phyloP scores from a whole-genome alignment of 2,113 vertebrate species.

The Microcebus ravelobensis region DNA sequence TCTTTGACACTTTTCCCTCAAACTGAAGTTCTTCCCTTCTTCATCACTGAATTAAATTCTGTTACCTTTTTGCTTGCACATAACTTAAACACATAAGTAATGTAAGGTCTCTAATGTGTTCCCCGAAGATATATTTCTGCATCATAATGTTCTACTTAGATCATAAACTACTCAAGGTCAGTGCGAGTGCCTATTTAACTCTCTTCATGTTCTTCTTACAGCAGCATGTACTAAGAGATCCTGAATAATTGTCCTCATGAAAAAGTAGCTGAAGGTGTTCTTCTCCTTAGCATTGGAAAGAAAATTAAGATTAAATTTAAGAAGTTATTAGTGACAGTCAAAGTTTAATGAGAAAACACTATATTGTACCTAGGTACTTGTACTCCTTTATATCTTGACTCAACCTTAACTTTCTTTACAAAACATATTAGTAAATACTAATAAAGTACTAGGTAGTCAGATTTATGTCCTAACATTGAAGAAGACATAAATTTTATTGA shows the following conservation, averaged over 20 bases:
- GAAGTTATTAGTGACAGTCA: slow-evolving; percentile 40
- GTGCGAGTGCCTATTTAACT: slow-evolving; percentile 74
- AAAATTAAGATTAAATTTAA: slow-evolving; percentile 72
- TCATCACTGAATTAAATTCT: slow-evolving; percentile 74
- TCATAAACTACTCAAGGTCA: slow-evolving; percentile 82
- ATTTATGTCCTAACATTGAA: not conserved
- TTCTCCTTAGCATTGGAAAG: slow-evolving; percentile 48
- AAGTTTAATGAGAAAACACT: slow-evolving; percentile 58
- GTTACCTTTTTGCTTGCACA: slow-evolving; percentile 69
- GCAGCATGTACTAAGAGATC: slow-evolving; percentile 69
- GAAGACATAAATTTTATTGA: not conserved
- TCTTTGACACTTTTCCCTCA: slow-evolving; percentile 61
- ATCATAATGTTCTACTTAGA: slow-evolving; percentile 82
- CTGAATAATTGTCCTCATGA: slow-evolving; percentile 77
- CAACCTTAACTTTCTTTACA: slow-evolving; percentile 19
- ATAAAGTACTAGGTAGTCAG: not conserved
- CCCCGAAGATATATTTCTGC: slow-evolving; percentile 81
- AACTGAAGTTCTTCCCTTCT: slow-evolving; percentile 71
- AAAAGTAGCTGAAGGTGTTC: slow-evolving; percentile 74
- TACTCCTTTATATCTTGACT: slow-evolving; percentile 14
- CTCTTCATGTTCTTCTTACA: slow-evolving; percentile 71
- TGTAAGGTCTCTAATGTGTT: slow-evolving; percentile 76
- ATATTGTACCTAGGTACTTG: not conserved
- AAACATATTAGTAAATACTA: not conserved
- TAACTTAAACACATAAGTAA: slow-evolving; percentile 81